A percentile compares a stretch with the other conserved stretches of the same genome.
Evolutionary conservation across 2,113 vertebrate genomes (phyloP).

Genomic region (Grammomys dolichurus): DNA sequence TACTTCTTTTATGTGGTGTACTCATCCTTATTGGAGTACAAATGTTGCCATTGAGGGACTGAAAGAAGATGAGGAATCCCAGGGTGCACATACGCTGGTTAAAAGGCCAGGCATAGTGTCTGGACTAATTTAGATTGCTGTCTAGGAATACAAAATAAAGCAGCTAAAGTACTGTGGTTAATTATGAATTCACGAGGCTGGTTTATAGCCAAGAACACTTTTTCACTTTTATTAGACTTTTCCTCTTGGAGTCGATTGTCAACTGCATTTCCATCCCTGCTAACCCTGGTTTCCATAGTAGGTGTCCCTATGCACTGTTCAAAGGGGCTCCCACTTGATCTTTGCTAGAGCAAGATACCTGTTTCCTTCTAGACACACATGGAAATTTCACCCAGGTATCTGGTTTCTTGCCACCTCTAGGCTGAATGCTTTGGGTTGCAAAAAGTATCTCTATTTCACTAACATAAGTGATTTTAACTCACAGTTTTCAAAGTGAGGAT

Average conservation of each 20-base stretch:
- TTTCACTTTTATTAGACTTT: neutral
- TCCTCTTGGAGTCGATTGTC: conserved; percentile 8
- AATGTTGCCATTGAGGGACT: neutral
- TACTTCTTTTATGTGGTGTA: neutral
- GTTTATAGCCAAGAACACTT: conserved; percentile 46
- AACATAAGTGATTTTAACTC: conserved; percentile 36
- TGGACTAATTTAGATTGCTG: conserved; percentile 48
- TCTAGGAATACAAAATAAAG: neutral
- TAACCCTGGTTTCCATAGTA: neutral
- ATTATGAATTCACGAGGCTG: conserved; percentile 33
- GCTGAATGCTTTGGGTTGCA: neutral
- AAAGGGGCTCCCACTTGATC: neutral
- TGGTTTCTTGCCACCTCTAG: neutral
- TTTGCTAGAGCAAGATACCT: neutral
- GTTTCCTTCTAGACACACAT: neutral
- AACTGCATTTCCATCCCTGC: neutral
- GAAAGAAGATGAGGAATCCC: neutral
- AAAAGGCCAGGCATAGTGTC: neutral
- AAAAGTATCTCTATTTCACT: neutral
- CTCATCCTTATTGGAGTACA: neutral
- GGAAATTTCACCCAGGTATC: neutral
- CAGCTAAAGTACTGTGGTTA: neutral
- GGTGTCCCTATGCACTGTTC: neutral
- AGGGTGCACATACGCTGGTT: neutral
- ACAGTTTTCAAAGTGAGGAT: neutral